Conservation (phyloP, 2,113 vertebrate species). For the Lycocorax pyrrhopterus region DNA sequence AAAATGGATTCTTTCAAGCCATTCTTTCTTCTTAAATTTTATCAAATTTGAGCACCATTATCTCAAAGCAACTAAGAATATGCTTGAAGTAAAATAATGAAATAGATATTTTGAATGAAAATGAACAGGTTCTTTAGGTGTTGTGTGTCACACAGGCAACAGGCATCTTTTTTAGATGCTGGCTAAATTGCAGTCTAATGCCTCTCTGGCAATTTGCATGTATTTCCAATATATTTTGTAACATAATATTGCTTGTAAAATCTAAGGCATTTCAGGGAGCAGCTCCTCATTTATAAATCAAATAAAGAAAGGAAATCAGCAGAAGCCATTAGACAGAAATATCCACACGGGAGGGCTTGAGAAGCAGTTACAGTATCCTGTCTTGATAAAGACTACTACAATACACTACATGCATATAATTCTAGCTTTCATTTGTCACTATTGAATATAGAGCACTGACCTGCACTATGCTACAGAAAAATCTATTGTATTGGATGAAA, state of each 20-base stretch:
- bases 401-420: background rate
- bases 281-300: background rate
- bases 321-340: background rate
- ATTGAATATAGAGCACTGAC: background rate
- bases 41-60: background rate
- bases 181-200: background rate
- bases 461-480: background rate
- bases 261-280: background rate
- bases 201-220: background rate
- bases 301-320: background rate
- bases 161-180: background rate
- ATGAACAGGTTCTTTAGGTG: background rate
- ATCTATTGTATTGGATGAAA: background rate
- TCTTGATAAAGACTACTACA: background rate
- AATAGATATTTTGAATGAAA: background rate
- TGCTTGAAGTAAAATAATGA: background rate
- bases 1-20: background rate
- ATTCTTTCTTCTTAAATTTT: background rate
- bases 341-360: background rate
- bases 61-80: background rate
- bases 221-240: background rate
- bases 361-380: background rate
- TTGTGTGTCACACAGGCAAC: background rate
- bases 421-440: background rate
- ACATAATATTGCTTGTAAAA: conserved; percentile 6